Conservation (phyloP, 2,888 invertebrate genomes). For the Lomographa bimaculata region DNA sequence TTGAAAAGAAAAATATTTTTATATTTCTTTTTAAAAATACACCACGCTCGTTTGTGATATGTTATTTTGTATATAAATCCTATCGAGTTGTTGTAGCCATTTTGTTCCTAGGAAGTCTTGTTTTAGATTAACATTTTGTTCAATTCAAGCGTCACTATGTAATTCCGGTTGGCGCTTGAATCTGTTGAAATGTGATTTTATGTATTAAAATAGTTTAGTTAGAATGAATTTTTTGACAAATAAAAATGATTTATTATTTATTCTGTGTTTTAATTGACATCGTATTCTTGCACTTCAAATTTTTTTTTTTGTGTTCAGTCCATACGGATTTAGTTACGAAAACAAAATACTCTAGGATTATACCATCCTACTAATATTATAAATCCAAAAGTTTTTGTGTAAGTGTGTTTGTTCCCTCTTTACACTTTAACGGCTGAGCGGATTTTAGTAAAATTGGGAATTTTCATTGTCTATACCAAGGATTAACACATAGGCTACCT, state of each 20-base stretch:
- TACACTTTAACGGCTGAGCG: too few species aligned
- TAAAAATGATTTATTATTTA: constrained; percentile 55
- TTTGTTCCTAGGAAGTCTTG: constrained; percentile 49
- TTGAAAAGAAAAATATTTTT: too few species aligned
- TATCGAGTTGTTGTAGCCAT: constrained; percentile 36
- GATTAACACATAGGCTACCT: too few species aligned
- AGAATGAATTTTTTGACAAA: constrained; percentile 54
- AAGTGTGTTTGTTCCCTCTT: too few species aligned
- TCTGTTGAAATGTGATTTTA: constrained; percentile 35
- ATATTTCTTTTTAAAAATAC: constrained; percentile 4
- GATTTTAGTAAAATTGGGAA: too few species aligned
- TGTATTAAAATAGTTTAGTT: constrained; percentile 50
- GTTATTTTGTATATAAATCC: constrained; percentile 45
- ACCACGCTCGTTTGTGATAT: constrained; percentile 47
- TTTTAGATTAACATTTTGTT: constrained; percentile 38
- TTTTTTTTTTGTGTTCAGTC: too few species aligned
- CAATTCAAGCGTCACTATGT: constrained; percentile 27
- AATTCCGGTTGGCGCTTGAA: constrained; percentile 37
- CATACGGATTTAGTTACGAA: too few species aligned
- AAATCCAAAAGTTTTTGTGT: too few species aligned
- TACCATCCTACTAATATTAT: too few species aligned
- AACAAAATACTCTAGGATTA: too few species aligned
- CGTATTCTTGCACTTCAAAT: too few species aligned
- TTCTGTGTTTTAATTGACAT: constrained; percentile 33
- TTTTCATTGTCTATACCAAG: too few species aligned